These are phyloP conservation scores for Melanotus villosus DNA, from an alignment of 2,888 invertebrate genomes.

Conservation along the genomic window DNA sequence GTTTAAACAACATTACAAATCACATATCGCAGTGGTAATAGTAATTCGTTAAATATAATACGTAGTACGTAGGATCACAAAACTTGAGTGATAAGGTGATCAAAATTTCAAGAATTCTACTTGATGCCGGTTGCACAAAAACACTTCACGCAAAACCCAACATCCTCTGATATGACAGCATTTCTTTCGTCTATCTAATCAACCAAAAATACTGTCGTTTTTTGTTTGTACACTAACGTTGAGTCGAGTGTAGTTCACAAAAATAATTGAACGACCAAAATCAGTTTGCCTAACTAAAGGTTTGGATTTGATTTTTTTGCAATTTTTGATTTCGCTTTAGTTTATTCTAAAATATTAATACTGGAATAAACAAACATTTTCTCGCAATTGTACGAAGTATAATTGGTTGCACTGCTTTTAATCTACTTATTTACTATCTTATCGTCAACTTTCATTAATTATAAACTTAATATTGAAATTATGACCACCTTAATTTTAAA, in stretches of 20 bases:
- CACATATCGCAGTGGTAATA: constrained; percentile 41
- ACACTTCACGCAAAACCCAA: background rate
- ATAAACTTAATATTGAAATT: background rate
- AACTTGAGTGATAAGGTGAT: constrained; percentile 24
- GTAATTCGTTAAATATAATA: constrained; percentile 28
- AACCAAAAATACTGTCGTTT: background rate
- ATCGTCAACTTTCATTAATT: no score
- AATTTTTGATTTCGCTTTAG: no score
- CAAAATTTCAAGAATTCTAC: constrained; percentile 10
- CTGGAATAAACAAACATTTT: no score
- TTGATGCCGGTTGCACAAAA: constrained; percentile 2
- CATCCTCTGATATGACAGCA: constrained; percentile 1
- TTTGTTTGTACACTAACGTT: no score
- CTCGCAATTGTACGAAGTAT: no score
- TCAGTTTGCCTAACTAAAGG: no score
- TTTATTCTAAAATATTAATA: no score
- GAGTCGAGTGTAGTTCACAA: no score
- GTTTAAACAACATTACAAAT: constrained; percentile 36
- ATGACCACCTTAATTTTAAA: constrained; percentile 28
- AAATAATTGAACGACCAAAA: no score
- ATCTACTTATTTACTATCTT: background rate
- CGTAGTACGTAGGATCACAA: constrained; percentile 36
- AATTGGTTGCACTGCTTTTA: no score
- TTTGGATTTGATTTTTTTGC: no score
- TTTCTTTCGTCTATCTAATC: background rate